These are phyloP conservation scores for Pasiphila rectangulata DNA, from an alignment of 2,888 invertebrate genomes.

Conservation along the genomic window DNA sequence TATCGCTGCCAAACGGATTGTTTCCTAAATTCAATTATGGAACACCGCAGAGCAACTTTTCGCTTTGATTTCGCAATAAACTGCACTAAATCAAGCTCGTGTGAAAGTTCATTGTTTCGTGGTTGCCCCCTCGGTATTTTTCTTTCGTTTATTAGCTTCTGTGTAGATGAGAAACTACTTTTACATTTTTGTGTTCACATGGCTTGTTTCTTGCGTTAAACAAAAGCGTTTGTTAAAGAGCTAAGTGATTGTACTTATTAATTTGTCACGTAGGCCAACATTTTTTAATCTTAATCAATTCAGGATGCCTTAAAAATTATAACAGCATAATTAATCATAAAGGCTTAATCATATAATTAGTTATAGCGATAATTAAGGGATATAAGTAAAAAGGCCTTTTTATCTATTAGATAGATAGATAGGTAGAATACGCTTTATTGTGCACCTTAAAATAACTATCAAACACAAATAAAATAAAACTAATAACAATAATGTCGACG, in stretches of 20 bases:
- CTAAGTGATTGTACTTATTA: no score
- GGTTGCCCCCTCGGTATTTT: slow-evolving; percentile 30
- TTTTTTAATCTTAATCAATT: no score
- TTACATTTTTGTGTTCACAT: neutral
- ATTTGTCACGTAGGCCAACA: slow-evolving; percentile 1
- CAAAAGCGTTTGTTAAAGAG: no score
- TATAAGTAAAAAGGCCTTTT: neutral
- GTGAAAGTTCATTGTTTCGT: slow-evolving; percentile 78
- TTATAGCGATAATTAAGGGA: neutral
- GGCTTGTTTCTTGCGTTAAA: no score
- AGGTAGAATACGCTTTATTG: no score
- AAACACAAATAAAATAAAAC: no score
- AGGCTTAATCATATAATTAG: no score
- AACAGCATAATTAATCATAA: no score
- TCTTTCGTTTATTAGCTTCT: slow-evolving; percentile 28
- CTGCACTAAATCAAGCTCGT: slow-evolving; percentile 66
- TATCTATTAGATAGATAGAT: no score
- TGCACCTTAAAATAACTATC: no score
- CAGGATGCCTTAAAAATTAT: no score
- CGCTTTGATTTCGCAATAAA: slow-evolving; percentile 68
- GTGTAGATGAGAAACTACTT: slow-evolving; percentile 10
- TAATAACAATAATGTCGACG: no score
- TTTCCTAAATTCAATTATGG: slow-evolving; percentile 74
- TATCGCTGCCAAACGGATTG: slow-evolving; percentile 63
- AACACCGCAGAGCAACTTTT: slow-evolving; percentile 58